Evolutionary conservation across 2,888 invertebrate genomes (phyloP), one percentile per base, ranked within the genome.

Genomic region (Spodoptera picta): DNA sequence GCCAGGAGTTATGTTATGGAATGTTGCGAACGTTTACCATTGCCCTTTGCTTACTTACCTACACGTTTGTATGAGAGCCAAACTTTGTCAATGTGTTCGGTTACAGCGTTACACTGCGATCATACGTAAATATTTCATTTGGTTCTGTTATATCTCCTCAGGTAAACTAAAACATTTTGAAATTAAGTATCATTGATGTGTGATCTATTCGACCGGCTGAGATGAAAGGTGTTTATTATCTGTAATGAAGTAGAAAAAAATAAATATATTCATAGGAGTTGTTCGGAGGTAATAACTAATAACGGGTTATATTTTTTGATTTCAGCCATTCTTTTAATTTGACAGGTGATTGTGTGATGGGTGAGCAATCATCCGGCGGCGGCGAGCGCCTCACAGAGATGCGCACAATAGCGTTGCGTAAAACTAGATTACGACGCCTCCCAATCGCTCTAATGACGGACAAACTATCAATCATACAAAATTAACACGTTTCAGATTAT

Each of bases 401-500:
- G 68, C 62, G 64, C 82, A 91, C 92, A 92, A 92, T 91, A 85
- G 82, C 63, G 76, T 91, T 89, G 91, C 91, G 91, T 91, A 91
- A 92, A 93, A 93, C 92, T 93, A 93, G 94, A 94, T 91, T 91
- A 89, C 80, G 79, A 69, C 82, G 62, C 74, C 72, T 83, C 83
- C 85, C 85, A 83, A 83, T 83, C 85, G 72, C 83, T 83, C 85
- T 92, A 92, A 93, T 90, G 92, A 90, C 88, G 83, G 77, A 83
- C 86, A 77, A 88, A 91, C 92, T 89, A 94, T 94, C 91, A 94
- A 94, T 94, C 94, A 94, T 91, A 90, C 86, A 80, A 92, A 92
- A 93, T 94, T 94, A 93, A 93, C 94, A 93, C 94, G 90, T 93
- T 89, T 87, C 91, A 90, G 88, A 92, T 90, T 91, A 90, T 90